A percentile compares a stretch with the other conserved stretches of the same genome.
phyloP scores from a whole-genome alignment of 2,113 vertebrate genomes.

The Fregetta grallaria region DNA sequence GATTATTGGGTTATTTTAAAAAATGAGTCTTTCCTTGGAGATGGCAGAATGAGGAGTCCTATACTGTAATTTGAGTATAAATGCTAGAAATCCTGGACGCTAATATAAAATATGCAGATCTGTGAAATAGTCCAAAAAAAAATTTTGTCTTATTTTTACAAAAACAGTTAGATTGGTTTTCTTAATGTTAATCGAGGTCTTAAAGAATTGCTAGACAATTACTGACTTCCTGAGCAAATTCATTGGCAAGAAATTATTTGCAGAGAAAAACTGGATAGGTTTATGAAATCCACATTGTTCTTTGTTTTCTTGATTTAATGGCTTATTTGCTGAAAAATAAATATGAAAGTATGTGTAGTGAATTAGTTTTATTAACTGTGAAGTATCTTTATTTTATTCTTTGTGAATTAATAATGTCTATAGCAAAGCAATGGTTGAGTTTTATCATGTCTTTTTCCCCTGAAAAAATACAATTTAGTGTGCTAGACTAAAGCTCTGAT shows the following conservation, averaged over 20 bases:
- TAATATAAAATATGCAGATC: not conserved
- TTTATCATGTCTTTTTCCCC: not conserved
- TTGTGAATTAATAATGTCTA: not conserved
- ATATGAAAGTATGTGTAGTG: not conserved
- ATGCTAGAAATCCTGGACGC: not conserved
- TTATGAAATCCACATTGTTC: not conserved
- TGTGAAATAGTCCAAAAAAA: not conserved
- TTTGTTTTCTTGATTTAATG: not conserved
- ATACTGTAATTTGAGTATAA: not conserved
- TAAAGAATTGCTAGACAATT: not conserved
- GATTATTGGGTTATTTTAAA: not conserved
- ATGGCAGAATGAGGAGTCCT: not conserved
- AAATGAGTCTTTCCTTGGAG: not conserved
- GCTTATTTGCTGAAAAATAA: not conserved
- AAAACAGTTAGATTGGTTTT: not conserved
- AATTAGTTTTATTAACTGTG: not conserved
- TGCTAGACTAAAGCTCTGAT: not conserved
- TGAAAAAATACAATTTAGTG: not conserved
- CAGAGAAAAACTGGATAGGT: not conserved
- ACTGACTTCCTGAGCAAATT: not conserved
- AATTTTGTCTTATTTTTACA: not conserved
- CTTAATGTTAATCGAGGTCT: not conserved
- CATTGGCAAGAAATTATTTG: not conserved
- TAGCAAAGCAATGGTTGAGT: not conserved
- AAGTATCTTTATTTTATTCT: not conserved